Percentiles rank a stretch among this genome's conserved stretches.
Conservation (phyloP, 30 jellyfish, hydroid and myxozoan genomes). For the Cassiopea xamachana region DNA sequence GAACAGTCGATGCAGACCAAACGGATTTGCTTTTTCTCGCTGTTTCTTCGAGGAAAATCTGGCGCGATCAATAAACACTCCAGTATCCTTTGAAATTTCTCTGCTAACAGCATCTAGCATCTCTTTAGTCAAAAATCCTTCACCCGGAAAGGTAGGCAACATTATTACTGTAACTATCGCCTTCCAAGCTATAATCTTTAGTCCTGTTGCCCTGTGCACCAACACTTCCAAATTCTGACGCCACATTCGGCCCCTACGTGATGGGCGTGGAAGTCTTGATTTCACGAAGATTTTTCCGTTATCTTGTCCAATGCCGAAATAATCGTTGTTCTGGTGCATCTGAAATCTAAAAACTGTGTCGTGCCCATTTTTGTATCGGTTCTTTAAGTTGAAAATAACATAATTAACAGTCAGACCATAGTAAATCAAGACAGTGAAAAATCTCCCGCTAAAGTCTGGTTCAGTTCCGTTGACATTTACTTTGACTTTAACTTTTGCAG, state of each 20-base stretch:
- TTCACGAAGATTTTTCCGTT: conserved; percentile 58
- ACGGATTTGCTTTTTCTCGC: conserved; percentile 10
- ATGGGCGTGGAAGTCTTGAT: conserved; percentile 34
- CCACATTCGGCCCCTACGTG: conserved; percentile 18
- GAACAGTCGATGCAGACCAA: conserved; percentile 81
- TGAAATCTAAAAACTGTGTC: conserved; percentile 40
- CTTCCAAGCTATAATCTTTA: conserved; percentile 41
- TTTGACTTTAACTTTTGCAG: conserved; percentile 60
- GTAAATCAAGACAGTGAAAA: conserved; percentile 69
- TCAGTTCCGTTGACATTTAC: conserved; percentile 67
- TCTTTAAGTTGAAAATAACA: conserved; percentile 68
- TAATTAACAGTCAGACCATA: conserved; percentile 60
- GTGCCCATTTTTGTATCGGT: conserved; percentile 62
- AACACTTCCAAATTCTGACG: conserved; percentile 49
- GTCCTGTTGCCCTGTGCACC: conserved; percentile 47
- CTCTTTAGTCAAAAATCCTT: conserved; percentile 68
- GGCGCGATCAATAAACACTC: conserved; percentile 70
- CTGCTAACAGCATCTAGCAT: conserved; percentile 70
- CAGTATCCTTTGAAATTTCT: conserved; percentile 71
- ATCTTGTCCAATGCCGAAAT: conserved; percentile 58
- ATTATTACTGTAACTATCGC: conserved; percentile 58
- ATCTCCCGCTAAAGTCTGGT: conserved; percentile 58
- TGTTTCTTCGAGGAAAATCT: conserved; percentile 58
- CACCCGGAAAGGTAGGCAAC: conserved; percentile 91
- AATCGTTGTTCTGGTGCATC: conserved; percentile 25